phyloP scores from a whole-genome alignment of 2,113 vertebrate genomes.

The Oenanthe oenanthe region DNA sequence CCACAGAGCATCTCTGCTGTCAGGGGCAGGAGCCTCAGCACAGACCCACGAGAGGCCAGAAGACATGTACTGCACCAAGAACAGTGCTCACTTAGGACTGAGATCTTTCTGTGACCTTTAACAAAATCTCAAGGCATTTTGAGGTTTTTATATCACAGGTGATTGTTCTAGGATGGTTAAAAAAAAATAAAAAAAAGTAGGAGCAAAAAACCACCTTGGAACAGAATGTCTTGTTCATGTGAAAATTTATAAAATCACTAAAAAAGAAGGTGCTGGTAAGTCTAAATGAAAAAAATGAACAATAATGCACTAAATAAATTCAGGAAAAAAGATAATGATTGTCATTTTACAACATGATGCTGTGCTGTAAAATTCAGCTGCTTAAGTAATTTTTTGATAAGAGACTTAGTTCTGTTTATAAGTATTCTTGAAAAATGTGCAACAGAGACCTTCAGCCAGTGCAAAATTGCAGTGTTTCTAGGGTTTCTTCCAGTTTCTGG shows the following conservation, averaged over 20 bases:
- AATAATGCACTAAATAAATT: neutral
- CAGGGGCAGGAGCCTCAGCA: neutral
- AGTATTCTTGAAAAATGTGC: neutral
- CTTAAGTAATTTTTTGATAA: neutral
- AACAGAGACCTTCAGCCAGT: neutral
- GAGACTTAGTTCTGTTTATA: neutral
- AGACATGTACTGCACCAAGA: neutral
- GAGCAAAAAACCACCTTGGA: neutral
- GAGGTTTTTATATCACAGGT: neutral
- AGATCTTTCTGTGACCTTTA: neutral
- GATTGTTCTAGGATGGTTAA: neutral
- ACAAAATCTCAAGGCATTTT: neutral
- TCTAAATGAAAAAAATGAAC: neutral
- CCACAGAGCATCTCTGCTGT: neutral
- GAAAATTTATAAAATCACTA: neutral
- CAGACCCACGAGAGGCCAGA: neutral
- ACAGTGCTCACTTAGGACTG: neutral
- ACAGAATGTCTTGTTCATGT: neutral
- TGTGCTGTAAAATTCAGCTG: neutral
- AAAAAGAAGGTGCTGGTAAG: neutral
- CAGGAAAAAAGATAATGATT: neutral
- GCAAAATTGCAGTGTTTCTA: neutral
- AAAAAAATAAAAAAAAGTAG: neutral
- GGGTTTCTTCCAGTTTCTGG: rapidly evolving
- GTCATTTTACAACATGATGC: neutral